These are phyloP conservation scores for honey bee (Apis mellifera) DNA, from an alignment of 1,140 invertebrate genomes.

Conservation along the genomic window DNA sequence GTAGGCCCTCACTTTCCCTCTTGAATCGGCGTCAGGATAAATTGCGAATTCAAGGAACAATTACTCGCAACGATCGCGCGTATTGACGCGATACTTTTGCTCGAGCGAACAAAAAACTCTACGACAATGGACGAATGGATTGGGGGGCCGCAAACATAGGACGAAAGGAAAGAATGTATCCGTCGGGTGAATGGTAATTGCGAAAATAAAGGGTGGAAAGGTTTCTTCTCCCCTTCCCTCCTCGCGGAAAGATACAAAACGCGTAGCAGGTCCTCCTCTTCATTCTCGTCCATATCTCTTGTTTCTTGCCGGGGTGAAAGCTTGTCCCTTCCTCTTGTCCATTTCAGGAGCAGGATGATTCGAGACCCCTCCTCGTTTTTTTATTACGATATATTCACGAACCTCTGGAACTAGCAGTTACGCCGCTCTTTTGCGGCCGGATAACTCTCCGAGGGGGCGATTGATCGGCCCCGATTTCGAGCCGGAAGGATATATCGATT, in stretches of 20 bases:
- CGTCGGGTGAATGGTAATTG: constrained; percentile 33
- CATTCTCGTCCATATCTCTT: no score
- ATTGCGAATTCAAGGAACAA: constrained; percentile 33
- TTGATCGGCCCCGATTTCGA: not conserved
- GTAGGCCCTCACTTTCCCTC: not conserved
- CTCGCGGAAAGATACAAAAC: constrained; percentile 13
- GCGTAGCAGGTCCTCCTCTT: not conserved
- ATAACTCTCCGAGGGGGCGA: not conserved
- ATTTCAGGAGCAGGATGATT: not conserved
- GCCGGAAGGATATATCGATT: constrained; percentile 1
- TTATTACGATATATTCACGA: not conserved
- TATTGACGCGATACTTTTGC: constrained; percentile 30
- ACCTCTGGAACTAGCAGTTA: not conserved
- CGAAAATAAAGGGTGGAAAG: constrained; percentile 17
- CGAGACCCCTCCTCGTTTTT: not conserved
- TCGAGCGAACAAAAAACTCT: constrained; percentile 14
- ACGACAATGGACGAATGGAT: not conserved
- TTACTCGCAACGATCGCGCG: constrained; percentile 20
- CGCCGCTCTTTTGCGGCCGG: not conserved
- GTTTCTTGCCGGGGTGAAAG: not conserved
- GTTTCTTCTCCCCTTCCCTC: not conserved
- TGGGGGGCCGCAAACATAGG: not conserved
- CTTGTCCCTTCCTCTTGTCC: not conserved
- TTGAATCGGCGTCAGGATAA: not conserved
- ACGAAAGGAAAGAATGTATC: constrained; percentile 7